Base-by-base conservation (phyloP, 2,888 invertebrate genomes). In the Cantharis lateralis region DNA sequence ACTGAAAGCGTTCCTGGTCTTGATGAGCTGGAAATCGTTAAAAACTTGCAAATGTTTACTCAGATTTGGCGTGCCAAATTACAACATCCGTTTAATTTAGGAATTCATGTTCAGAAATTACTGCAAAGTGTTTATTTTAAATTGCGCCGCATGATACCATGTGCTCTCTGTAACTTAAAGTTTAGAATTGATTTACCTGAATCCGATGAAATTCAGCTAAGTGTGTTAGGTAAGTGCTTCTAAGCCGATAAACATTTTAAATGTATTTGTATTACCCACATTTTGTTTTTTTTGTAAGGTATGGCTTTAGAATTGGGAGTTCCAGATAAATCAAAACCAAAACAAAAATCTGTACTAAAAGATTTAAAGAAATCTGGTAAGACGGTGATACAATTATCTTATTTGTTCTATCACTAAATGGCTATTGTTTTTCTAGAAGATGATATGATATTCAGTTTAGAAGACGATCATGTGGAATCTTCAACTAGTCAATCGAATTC, bases 131-230 rank as follows among this genome's bases (percentile, higher is more conserved):
- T 97, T 70, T 95, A 94, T 85, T 98, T 97, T 89, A 98, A 98
- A 89, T 90, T 98, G 83, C 91, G 98, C 11, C 91, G 95, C 13
- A 93, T 97, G 93, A 93, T 94, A 78, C 98, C 98, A 0, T 96
- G 96, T 87, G 95, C 96, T 15, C 89, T 98, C 15, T 94, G 94
- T 80, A 93, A 95, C 86, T 89, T 97, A 28, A 91, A 93, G 83
- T 96, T 97, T 87, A 92, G 94, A 79, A 91, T 98, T 1, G 96
- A 96, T 82, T 90, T 98, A 81, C 96, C 97, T 0, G 97, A 98
- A 87, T 94, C 95, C 76, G 94, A 94, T 83, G 92, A 93, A 86
- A 88, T 93, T 74, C 93, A 93, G 81, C 85, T 91, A 24, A 89
- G 89, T 76, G 88, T 91, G 16, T 87, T 90, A 79, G 91, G 93